Evolutionary conservation across 2,888 invertebrate species (phyloP), one percentile per base, ranked within the genome.

Genomic region (Panorpa germanica): DNA sequence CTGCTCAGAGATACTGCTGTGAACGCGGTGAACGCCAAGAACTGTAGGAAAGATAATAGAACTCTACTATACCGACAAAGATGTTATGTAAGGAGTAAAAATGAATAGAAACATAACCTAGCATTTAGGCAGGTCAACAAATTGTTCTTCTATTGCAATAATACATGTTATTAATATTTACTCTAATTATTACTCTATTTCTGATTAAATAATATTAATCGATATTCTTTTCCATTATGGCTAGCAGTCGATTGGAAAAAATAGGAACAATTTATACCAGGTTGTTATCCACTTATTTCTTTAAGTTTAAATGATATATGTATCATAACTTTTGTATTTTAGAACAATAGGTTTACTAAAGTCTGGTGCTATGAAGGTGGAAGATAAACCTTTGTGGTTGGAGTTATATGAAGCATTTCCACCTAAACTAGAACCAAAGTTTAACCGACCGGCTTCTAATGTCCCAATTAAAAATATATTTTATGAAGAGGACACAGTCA

Each of bases 351-450:
- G 88, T 4, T 58, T 96, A 19, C 48, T 95, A 9, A 65, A 70
- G 34, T 65, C 78, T 13, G 80, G 81, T 27, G 88, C 80, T 4
- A 58, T 91, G 50, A 74, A 69, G 46, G 59, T 69, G 33, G 73
- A 77, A 40, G 86, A 93, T 43, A 65, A 77, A 38, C 96, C 96
- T 1, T 35, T 95, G 7, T 96, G 96, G 96, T 88, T 77, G 48
- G 81, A 86, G 47, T 58, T 96, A 13, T 95, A 91, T 49, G 70
- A 71, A 52, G 71, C 78, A 1, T 90, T 88, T 57, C 95, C 95
- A 5, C 95, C 96, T 2, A 69, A 71, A 39, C 54, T 69, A 25
- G 82, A 85, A 44, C 95, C 95, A 5, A 59, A 62, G 35, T 82
- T 63, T 53, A 74, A 78, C 39, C 63, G 74, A 44, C 65, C 69